phyloP scores from a whole-genome alignment of 2,113 vertebrate species.

The Sinocyclocheilus anshuiensis region DNA sequence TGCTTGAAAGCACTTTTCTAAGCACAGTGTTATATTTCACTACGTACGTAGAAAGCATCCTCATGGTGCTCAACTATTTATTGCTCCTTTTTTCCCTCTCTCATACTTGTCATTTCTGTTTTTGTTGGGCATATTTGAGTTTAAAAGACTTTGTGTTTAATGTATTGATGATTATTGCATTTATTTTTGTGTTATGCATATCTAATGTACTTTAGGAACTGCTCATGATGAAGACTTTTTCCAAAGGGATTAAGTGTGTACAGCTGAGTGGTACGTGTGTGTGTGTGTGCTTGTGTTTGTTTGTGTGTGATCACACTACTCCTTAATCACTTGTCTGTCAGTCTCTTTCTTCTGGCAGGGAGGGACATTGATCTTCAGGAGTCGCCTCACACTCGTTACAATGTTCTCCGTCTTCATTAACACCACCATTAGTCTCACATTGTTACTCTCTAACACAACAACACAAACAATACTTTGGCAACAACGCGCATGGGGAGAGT shows the following conservation, averaged over 20 bases:
- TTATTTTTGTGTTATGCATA: neutral
- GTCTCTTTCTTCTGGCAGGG: conserved; percentile 66
- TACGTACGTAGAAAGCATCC: neutral
- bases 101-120: too few species aligned
- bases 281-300: neutral
- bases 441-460: conserved; percentile 13
- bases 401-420: conserved; percentile 69
- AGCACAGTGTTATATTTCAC: neutral
- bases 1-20: neutral
- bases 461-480: neutral
- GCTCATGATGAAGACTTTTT: neutral
- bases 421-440: conserved; percentile 71
- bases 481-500: neutral
- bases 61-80: neutral
- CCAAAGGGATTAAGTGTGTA: neutral
- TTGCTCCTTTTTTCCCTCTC: neutral
- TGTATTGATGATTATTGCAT: neutral
- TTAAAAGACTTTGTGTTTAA: too few species aligned
- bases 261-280: neutral
- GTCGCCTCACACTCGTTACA: conserved; percentile 62
- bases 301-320: conserved; percentile 38
- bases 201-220: neutral
- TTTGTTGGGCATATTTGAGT: too few species aligned
- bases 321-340: conserved; percentile 62
- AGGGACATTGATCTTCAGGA: conserved; percentile 73